phyloP scores from a whole-genome alignment of 2,888 invertebrate species.

The Steinernema scapterisci region DNA sequence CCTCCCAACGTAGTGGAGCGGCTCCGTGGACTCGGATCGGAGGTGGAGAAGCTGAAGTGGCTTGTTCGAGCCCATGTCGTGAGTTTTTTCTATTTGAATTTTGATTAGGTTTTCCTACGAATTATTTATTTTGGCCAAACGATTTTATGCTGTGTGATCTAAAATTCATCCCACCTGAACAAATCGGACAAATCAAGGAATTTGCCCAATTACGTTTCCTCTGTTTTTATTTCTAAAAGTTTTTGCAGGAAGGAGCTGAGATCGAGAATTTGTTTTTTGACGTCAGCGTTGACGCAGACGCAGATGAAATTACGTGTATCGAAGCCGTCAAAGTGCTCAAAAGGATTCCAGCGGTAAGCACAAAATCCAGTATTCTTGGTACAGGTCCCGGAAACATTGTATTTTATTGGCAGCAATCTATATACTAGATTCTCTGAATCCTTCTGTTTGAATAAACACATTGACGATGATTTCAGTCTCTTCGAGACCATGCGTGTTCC shows the following conservation, averaged over 20 bases:
- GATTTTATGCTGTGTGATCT: no score
- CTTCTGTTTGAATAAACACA: no score
- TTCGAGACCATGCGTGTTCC: background rate
- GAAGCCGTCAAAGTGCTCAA: conserved; percentile 36
- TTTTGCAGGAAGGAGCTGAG: background rate
- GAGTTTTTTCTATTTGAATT: no score
- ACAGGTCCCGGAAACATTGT: no score
- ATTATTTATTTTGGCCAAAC: no score
- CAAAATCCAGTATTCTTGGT: no score
- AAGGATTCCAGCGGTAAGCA: background rate
- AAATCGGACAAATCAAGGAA: no score
- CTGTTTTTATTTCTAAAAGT: background rate
- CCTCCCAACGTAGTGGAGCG: background rate
- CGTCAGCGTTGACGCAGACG: conserved; percentile 12
- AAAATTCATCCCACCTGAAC: no score
- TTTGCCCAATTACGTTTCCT: background rate
- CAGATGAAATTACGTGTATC: conserved; percentile 39
- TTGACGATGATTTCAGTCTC: background rate
- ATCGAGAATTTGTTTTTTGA: background rate
- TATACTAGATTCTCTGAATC: no score
- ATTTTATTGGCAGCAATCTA: no score
- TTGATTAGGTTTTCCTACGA: no score
- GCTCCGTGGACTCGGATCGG: background rate
- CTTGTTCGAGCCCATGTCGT: conserved; percentile 1
- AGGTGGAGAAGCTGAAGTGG: background rate